Conservation (phyloP, 2,113 vertebrate species). For the Buteo buteo region DNA sequence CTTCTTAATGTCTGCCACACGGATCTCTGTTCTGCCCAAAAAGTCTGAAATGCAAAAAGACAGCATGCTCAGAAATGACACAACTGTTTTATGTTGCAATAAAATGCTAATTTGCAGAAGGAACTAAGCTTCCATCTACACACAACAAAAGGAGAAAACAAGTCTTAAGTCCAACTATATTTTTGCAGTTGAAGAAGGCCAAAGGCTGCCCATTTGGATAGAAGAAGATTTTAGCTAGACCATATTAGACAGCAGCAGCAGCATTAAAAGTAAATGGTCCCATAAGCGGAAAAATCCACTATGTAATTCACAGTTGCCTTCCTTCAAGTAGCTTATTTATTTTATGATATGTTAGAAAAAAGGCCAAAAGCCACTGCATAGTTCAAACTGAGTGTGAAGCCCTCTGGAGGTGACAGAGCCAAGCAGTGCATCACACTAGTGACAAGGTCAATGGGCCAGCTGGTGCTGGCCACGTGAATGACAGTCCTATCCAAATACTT, state of each 20-base stretch:
- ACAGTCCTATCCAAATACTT: background rate
- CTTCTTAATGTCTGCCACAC: constrained; percentile 97
- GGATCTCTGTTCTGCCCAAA: constrained; percentile 96
- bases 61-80: constrained; percentile 7
- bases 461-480: background rate
- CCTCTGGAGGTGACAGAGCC: background rate
- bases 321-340: background rate
- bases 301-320: background rate
- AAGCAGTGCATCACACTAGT: background rate
- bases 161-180: background rate
- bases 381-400: background rate
- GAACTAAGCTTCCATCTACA: background rate
- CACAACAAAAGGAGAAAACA: background rate
- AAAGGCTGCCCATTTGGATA: background rate
- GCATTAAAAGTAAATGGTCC: background rate
- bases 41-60: constrained; percentile 84
- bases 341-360: background rate
- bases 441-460: accelerated
- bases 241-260: background rate
- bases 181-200: background rate
- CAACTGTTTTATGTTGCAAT: background rate
- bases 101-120: background rate
- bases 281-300: background rate
- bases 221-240: background rate
- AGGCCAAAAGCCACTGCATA: background rate